Evolutionary conservation across 2,113 vertebrate genomes (phyloP), one percentile per base, ranked within the genome.

Genomic region (Spheniscus mendiculus): DNA sequence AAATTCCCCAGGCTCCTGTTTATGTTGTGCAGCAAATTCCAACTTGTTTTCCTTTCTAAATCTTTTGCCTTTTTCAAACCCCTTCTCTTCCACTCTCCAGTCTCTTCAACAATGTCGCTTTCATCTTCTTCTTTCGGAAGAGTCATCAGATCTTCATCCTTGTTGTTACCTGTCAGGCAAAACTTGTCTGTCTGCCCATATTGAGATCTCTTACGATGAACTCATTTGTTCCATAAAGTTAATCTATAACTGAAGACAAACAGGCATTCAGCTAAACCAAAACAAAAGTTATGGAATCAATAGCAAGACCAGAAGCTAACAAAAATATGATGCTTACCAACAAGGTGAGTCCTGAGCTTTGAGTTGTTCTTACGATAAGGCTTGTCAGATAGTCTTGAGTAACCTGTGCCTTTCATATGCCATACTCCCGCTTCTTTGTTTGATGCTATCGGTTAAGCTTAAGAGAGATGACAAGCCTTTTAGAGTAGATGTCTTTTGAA

Each of bases 21-120:
- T 40, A 70, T 62, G 34, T 45, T 88, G 34, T 80, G 42, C 63
- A 92, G 71, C 42, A 90, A 90, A 83, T 94, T 88, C 66, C 78
- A 83, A 11, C 44, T 59, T 59, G 34, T 1, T 91, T 88, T 80
- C 58, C 27, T 69, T 73, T 49, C 40, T 40, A 36, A 45, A 56
- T 45, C 25, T n/a, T 73, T 79, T 1, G 1, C 34, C 36, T 93
- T 65, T 92, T 55, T 42, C 63, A 92, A 47, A 27, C 32, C 20
- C 4, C 6, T 15, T 58, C 45, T 47, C 22, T 83, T 80, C 56
- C 18, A 18, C 13, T 83, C 59, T 77, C 10, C 74, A 62, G 21
- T 58, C 38, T 94, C 45, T 84, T 82, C 82, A 80, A 3, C 45
- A 71, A 27, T 0, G 1, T 95, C n/a, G 9, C 17, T 95, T 81